phyloP scores from a whole-genome alignment of 2,797 vertebrate species.

The Carduelis carduelis region DNA sequence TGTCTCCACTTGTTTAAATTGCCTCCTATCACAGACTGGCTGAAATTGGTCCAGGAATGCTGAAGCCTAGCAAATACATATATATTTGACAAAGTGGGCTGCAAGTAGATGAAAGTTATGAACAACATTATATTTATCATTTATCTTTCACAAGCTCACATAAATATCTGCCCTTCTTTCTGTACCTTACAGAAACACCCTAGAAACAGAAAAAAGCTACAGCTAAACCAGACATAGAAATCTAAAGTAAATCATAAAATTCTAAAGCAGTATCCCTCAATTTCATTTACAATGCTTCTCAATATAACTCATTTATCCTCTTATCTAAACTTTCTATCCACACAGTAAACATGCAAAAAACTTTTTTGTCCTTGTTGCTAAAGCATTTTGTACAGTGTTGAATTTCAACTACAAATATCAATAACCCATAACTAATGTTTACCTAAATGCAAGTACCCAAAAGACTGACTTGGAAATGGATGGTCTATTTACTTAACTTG shows the following conservation, averaged over 20 bases:
- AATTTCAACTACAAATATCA: conserved; percentile 5
- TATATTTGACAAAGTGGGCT: neutral
- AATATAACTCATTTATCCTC: neutral
- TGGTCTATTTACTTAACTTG: conserved; percentile 55
- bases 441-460: neutral
- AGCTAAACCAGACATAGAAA: neutral
- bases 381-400: neutral
- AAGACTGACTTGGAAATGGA: conserved; percentile 30
- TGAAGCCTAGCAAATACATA: neutral
- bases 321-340: neutral
- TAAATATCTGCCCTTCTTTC: neutral
- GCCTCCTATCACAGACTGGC: neutral
- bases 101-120: neutral
- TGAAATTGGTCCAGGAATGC: neutral
- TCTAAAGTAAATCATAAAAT: neutral
- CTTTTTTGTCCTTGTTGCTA: neutral
- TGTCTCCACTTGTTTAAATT: neutral
- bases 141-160: neutral
- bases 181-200: neutral
- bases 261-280: neutral
- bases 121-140: neutral
- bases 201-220: neutral
- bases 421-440: neutral
- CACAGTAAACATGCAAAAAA: neutral
- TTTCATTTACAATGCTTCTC: neutral